phyloP scores from a whole-genome alignment of 2,113 vertebrate species.

The Prionailurus viverrinus region DNA sequence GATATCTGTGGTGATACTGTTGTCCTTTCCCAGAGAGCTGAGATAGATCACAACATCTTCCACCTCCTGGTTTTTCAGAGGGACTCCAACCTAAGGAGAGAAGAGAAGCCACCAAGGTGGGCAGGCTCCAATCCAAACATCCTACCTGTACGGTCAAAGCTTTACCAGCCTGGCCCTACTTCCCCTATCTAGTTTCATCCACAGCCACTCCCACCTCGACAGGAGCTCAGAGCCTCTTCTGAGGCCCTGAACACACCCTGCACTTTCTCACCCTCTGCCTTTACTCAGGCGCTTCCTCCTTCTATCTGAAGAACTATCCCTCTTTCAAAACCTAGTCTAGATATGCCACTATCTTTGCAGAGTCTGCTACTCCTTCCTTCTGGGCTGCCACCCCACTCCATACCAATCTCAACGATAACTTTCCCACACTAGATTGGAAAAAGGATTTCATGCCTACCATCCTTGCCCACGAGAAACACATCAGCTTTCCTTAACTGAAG shows the following conservation, averaged over 20 bases:
- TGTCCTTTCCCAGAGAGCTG: conserved; percentile 65
- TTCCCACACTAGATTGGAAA: not conserved
- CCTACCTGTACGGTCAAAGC: not conserved
- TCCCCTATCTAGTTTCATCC: not conserved
- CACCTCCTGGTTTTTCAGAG: conserved; percentile 75
- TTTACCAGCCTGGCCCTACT: not conserved
- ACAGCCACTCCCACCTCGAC: not conserved
- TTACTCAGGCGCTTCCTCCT: not conserved
- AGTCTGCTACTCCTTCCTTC: not conserved
- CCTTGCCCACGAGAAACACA: not conserved
- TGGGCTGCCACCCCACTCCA: not conserved
- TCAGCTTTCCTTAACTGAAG: not conserved
- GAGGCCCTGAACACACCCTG: not conserved
- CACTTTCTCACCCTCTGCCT: not conserved
- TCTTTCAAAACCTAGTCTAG: conserved; percentile 5
- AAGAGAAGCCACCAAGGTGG: not conserved
- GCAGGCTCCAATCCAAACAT: not conserved
- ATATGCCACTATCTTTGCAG: not conserved
- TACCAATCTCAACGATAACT: not conserved
- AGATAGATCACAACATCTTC: conserved; percentile 83
- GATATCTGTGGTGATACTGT: conserved; percentile 62
- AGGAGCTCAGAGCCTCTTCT: not conserved
- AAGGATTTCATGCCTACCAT: not conserved
- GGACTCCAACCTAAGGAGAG: conserved; percentile 72
- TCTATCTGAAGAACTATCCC: not conserved